Conservation (phyloP, 2,113 vertebrate species). For the Galeopterus variegatus region DNA sequence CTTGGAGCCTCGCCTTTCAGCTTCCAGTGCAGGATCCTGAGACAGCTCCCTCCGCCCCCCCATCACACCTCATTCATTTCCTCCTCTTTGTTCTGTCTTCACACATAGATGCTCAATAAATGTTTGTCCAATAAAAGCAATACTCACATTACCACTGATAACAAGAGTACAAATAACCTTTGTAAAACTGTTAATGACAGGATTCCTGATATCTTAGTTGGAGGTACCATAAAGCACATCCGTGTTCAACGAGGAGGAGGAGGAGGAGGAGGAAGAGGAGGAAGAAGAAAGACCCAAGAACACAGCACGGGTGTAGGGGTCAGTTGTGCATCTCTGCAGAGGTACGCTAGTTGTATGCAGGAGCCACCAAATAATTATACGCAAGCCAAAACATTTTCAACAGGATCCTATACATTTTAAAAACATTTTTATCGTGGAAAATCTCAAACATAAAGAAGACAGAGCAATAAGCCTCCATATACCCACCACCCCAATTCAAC, state of each 20-base stretch:
- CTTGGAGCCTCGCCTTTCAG: not conserved
- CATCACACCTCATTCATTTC: not conserved
- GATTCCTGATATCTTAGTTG: not conserved
- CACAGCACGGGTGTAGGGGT: accelerated
- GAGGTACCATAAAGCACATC: not conserved
- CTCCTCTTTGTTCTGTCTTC: not conserved
- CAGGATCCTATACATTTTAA: not conserved
- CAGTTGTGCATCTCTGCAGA: accelerated
- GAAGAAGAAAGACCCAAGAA: accelerated
- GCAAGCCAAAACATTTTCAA: not conserved
- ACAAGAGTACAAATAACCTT: not conserved
- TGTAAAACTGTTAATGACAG: not conserved
- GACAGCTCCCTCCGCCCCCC: not conserved
- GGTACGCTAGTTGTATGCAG: not conserved
- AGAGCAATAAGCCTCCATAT: accelerated
- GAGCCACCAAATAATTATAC: accelerated
- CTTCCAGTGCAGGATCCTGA: not conserved
- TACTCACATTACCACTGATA: not conserved
- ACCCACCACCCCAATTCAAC: not conserved
- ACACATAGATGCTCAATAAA: not conserved
- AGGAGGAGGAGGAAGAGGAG: too few species aligned
- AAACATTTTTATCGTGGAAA: not conserved
- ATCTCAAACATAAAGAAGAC: too few species aligned
- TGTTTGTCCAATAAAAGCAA: not conserved
- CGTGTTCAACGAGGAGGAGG: too few species aligned